Evolutionary conservation across 2,113 vertebrate species (phyloP).

Genomic region (Pachycephala philippinensis): DNA sequence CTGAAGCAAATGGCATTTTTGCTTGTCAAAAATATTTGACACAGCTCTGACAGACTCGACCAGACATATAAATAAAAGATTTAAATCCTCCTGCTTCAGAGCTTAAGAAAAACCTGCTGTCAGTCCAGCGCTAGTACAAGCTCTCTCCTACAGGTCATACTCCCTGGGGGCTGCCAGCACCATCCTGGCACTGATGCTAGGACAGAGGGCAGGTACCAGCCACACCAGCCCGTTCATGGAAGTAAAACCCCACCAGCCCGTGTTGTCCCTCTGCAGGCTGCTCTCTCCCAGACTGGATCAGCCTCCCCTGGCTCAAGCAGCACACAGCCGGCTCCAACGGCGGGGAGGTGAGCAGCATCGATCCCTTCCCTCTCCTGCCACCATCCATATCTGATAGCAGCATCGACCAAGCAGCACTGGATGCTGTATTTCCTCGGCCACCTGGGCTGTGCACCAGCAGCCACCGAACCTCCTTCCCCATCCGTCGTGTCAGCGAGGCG

Average conservation of each 20-base stretch:
- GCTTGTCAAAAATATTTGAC: conserved; percentile 47
- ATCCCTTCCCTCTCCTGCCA: background rate
- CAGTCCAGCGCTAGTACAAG: background rate
- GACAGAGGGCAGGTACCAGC: background rate
- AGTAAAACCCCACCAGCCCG: background rate
- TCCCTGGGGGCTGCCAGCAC: background rate
- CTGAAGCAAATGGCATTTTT: conserved; percentile 47
- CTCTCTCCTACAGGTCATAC: background rate
- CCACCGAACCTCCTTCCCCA: background rate
- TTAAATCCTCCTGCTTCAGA: conserved; percentile 9
- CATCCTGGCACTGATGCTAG: background rate
- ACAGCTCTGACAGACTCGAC: conserved; percentile 11
- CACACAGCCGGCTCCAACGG: background rate
- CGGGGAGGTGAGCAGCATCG: background rate
- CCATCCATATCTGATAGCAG: background rate
- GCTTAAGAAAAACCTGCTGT: background rate
- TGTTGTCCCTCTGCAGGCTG: rapidly evolving
- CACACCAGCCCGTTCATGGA: background rate
- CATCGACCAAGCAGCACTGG: background rate
- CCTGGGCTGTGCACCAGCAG: background rate
- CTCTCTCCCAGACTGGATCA: rapidly evolving
- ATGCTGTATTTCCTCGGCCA: background rate
- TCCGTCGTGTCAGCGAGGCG: rapidly evolving
- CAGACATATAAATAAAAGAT: conserved; percentile 41
- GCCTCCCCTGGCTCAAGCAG: background rate